Evolutionary conservation across 2,113 vertebrate species (phyloP), one percentile per base, ranked within the genome.

Genomic region (Himantopus leucocephalus): DNA sequence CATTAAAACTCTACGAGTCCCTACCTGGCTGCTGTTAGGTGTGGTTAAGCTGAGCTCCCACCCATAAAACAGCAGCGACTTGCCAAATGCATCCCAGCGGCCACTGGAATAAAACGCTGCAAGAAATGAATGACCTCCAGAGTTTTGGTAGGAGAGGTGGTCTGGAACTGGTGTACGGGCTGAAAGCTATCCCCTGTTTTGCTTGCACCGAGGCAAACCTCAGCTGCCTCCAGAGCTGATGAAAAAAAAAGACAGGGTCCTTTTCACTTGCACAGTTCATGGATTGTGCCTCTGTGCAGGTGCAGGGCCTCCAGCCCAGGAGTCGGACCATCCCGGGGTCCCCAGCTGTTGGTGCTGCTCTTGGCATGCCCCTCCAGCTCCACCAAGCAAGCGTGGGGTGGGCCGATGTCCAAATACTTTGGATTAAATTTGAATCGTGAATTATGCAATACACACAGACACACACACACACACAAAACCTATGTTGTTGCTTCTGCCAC

Each of bases 291-390:
- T 50, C 53, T 34, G 52, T 77, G 85, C 58, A 90, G 64, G 75
- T 75, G 75, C 81, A 67, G 58, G 39, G 75, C 35, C 74, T 78
- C 43, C 58, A 48, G 87, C 70, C 81, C 3, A 21, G 53, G 70
- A 67, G 23, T 27, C 3, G 0, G 64, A 85, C 32, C 47, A 59
- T 79, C 50, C 73, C 5, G 14, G 52, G 48, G 66, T 66, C 2
- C 1, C 67, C 93, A 90, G 93, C 93, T 93, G 84, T 35, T 75
- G 77, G 80, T 72, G 70, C 90, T 85, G 87, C 70, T 79, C 81
- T 72, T 91, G 90, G 96, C 77, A 81, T 0, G 0, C 62, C 14
- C 47, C 70, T 67, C 52, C 88, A 80, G 73, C 68, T 75, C 88
- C 58, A 77, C 68, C 83, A 50, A 62, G 53, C 74, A 90, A 87